phyloP scores from a whole-genome alignment of 2,888 invertebrate genomes.

The Tricholauxania praeusta region DNA sequence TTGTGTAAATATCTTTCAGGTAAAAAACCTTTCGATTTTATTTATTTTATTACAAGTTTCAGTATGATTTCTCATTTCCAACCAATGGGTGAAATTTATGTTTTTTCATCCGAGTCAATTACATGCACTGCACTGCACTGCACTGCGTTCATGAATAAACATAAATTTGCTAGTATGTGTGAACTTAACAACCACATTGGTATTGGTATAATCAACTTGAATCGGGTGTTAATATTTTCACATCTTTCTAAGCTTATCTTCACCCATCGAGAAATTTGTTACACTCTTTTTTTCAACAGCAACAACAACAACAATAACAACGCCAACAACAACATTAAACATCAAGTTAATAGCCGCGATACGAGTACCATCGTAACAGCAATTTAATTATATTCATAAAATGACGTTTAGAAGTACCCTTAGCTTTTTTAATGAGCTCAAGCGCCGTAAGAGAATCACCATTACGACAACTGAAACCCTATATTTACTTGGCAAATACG shows the following conservation, averaged over 20 bases:
- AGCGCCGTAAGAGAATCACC: constrained; percentile 19
- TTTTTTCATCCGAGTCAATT: too few species aligned
- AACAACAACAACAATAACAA: background rate
- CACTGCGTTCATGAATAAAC: too few species aligned
- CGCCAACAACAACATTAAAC: background rate
- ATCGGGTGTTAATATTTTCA: constrained; percentile 31
- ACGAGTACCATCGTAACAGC: background rate
- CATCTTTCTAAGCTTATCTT: background rate
- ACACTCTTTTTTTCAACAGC: background rate
- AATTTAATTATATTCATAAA: constrained; percentile 27
- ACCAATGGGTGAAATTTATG: too few species aligned
- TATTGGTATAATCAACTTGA: constrained; percentile 23
- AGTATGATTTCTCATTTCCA: too few species aligned
- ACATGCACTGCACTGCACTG: too few species aligned
- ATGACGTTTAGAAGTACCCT: constrained; percentile 25
- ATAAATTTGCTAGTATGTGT: too few species aligned
- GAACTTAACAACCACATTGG: too few species aligned
- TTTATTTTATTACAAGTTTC: too few species aligned
- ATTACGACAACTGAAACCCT: constrained; percentile 7
- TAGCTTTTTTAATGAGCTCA: constrained; percentile 25
- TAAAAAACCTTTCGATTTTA: too few species aligned
- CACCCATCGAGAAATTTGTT: constrained; percentile 13
- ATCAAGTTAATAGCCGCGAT: background rate
- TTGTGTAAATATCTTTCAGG: too few species aligned
- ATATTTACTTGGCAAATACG: background rate